phyloP scores from a whole-genome alignment of 2,113 vertebrate species.

The Macheiramphus alcinus region DNA sequence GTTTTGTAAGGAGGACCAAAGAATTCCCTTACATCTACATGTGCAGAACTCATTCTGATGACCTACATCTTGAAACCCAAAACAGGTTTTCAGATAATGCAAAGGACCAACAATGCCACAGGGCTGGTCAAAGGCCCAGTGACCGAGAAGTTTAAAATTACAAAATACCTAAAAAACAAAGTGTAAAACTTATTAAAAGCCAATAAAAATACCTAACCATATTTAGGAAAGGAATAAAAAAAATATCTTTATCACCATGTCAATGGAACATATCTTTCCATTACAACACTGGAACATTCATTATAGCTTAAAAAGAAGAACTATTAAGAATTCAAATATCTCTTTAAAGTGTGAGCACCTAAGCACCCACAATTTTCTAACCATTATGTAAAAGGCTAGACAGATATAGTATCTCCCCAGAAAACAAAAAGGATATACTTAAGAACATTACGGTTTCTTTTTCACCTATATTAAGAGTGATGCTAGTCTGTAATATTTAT shows the following conservation, averaged over 20 bases:
- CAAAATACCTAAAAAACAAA: neutral
- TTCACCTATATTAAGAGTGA: neutral
- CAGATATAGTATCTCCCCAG: neutral
- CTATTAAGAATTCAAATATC: neutral
- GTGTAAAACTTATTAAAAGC: neutral
- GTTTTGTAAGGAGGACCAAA: neutral
- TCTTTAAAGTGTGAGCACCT: neutral
- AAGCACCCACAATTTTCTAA: neutral
- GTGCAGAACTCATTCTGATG: neutral
- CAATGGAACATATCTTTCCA: neutral
- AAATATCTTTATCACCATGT: neutral
- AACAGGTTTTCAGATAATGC: neutral
- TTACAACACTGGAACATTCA: neutral
- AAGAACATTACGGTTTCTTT: neutral
- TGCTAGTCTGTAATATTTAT: neutral
- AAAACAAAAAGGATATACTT: neutral
- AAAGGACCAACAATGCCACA: neutral
- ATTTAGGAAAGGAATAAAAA: neutral
- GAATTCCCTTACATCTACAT: neutral
- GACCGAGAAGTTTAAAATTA: neutral
- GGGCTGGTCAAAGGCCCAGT: neutral
- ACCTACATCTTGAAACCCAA: neutral
- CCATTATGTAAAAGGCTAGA: neutral
- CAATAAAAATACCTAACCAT: neutral
- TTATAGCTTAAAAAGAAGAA: neutral